Evolutionary conservation across 2,797 vertebrate species (phyloP).

Genomic region (Hybognathus amarus): DNA sequence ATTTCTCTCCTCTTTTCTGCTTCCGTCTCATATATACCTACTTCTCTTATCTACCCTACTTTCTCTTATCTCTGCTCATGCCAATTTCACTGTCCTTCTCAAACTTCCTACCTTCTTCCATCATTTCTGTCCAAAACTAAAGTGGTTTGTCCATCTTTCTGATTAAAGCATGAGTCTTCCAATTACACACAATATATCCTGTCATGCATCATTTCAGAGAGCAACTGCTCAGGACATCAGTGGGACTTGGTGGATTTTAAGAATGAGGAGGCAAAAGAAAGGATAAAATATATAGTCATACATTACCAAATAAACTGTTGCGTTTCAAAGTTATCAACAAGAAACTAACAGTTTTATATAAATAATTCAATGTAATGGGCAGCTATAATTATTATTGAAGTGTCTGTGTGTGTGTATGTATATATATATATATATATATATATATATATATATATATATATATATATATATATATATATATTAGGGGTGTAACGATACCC

Average conservation of each 20-base stretch:
- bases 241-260: background rate
- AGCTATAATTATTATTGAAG: too few species aligned
- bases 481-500: too few species aligned
- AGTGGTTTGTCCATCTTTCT: background rate
- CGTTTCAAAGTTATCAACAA: too few species aligned
- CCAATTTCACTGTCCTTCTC: background rate
- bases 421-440: too few species aligned
- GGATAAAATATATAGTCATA: background rate
- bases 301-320: background rate
- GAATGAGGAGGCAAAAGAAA: background rate
- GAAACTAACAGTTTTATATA: too few species aligned
- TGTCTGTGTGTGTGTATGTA: too few species aligned
- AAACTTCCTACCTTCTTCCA: background rate
- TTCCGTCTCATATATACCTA: background rate
- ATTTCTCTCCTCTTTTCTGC: background rate
- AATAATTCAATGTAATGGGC: background rate
- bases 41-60: too few species aligned
- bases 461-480: too few species aligned
- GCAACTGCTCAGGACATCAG: background rate
- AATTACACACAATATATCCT: background rate
- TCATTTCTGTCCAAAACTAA: conserved; percentile 13
- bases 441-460: too few species aligned
- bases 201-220: background rate
- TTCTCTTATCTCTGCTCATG: background rate
- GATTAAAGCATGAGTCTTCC: background rate